Evolutionary conservation across 2,113 vertebrate species (phyloP), one percentile per base, ranked within the genome.

Genomic region (Puma concolor): DNA sequence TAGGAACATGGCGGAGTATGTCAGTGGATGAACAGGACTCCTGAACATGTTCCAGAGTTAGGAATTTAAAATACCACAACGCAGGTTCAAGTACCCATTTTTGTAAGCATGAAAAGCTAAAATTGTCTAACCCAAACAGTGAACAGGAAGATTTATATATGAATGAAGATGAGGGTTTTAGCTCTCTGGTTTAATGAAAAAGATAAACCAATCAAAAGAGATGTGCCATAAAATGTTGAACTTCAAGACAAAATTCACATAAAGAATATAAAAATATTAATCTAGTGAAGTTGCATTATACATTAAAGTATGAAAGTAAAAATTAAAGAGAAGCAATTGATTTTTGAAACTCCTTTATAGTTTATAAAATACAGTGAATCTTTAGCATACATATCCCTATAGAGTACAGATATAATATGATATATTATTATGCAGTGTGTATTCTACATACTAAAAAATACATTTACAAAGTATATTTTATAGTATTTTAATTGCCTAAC

Each of bases 281-380:
- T 52, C 48, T 74, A 67, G 29, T 64, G 0, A 7, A 63, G 5
- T 57, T 44, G 41, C 88, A 69, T 66, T 57, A 13, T 83, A 14
- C 86, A 14, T n/a, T 76, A 1, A 96, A 84, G 19, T 67, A 52
- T 87, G 90, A 79, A 85, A 60, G 13, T 95, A 88, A 88, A 93
- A 87, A 36, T 63, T 76, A 81, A 74, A 12, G n/a, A 72, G 52
- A 50, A 66, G 52, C 2, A 96, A 85, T 29, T 67, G 44, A 88
- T 64, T 84, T 84, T 81, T 86, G 38, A 69, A 85, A 94, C 6
- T 71, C 54, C 11, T 67, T 67, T 50, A 84, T 50, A 93, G 21
- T 71, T 87, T 14, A 57, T 91, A 84, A 88, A 84, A 91, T 54
- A 33, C 33, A 77, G 7, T 71, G 9, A 89, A 10, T n/a, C 88